Percentiles rank a stretch among this genome's conserved stretches.
Conservation (phyloP, 2,888 invertebrate species). For the Neria commutata region DNA sequence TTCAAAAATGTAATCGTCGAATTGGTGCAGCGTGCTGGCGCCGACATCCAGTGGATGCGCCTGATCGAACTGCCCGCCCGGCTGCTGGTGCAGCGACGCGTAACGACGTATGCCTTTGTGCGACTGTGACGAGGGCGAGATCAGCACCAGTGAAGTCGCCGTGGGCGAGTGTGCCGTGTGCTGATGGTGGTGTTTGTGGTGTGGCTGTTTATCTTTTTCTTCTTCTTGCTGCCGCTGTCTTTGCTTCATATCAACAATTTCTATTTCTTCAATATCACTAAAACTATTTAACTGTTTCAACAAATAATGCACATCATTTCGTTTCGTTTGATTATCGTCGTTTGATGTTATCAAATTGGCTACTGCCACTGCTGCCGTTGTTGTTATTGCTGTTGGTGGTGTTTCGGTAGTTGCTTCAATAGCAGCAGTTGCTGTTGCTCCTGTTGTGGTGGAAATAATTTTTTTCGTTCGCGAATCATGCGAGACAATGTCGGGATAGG, state of each 20-base stretch:
- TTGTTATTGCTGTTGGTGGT: constrained; percentile 20
- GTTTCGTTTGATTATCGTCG: constrained; percentile 62
- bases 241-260: constrained; percentile 62
- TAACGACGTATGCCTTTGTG: constrained; percentile 47
- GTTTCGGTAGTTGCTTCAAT: constrained; percentile 2
- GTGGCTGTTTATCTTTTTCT: constrained; percentile 26
- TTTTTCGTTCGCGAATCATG: constrained; percentile 26
- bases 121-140: constrained; percentile 54
- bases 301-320: constrained; percentile 64
- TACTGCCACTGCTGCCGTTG: constrained; percentile 20
- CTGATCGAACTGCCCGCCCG: constrained; percentile 24
- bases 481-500: constrained; percentile 43
- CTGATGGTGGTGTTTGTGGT: constrained; percentile 36
- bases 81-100: constrained; percentile 38
- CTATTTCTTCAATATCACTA: constrained; percentile 64
- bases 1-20: constrained; percentile 59
- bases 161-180: constrained; percentile 42
- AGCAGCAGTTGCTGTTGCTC: constrained; percentile 14
- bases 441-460: constrained; percentile 32
- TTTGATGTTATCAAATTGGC: constrained; percentile 33
- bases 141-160: constrained; percentile 55
- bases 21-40: constrained; percentile 43
- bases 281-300: constrained; percentile 64
- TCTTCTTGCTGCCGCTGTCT: constrained; percentile 45
- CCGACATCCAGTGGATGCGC: constrained; percentile 14